Percentiles rank a stretch among this genome's conserved stretches.
These are phyloP conservation scores for Malurus elegans DNA, from an alignment of 2,113 vertebrate genomes.

Conservation along the genomic window DNA sequence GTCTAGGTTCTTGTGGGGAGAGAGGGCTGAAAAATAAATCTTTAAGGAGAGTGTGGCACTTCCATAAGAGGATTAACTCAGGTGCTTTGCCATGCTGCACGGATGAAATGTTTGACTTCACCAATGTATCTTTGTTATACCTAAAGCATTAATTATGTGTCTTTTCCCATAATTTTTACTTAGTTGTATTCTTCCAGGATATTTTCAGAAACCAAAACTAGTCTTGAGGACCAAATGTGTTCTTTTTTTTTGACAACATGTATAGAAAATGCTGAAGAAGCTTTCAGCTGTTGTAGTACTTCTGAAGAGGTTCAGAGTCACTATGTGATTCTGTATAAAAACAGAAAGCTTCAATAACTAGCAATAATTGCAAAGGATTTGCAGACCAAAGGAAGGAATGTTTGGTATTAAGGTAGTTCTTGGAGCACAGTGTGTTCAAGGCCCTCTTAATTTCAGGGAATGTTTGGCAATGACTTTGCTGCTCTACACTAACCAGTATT, in stretches of 20 bases:
- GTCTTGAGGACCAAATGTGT: conserved; percentile 55
- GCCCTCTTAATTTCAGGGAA: conserved; percentile 60
- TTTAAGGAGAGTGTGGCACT: background rate
- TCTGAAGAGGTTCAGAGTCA: conserved; percentile 38
- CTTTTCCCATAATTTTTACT: background rate
- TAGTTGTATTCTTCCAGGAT: background rate
- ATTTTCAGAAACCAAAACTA: conserved; percentile 43
- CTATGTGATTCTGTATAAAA: conserved; percentile 46
- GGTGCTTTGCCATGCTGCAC: background rate
- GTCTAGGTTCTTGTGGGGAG: background rate
- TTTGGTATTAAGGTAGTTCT: conserved; percentile 46
- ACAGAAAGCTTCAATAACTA: conserved; percentile 24
- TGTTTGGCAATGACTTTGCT: conserved; percentile 59
- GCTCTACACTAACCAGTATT: conserved; percentile 66
- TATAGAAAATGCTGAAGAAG: conserved; percentile 12
- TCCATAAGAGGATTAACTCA: background rate
- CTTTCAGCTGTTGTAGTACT: conserved; percentile 15
- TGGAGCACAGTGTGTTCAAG: conserved; percentile 44
- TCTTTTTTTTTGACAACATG: conserved; percentile 7
- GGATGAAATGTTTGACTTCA: background rate
- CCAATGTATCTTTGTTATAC: background rate
- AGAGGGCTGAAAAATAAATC: background rate
- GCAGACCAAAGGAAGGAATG: conserved; percentile 57
- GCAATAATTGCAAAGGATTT: conserved; percentile 64
- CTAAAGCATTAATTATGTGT: background rate